A percentile compares a stretch with the other conserved stretches of the same genome.
Evolutionary conservation across 2,888 invertebrate genomes (phyloP).

Genomic region (Furcula furcula): DNA sequence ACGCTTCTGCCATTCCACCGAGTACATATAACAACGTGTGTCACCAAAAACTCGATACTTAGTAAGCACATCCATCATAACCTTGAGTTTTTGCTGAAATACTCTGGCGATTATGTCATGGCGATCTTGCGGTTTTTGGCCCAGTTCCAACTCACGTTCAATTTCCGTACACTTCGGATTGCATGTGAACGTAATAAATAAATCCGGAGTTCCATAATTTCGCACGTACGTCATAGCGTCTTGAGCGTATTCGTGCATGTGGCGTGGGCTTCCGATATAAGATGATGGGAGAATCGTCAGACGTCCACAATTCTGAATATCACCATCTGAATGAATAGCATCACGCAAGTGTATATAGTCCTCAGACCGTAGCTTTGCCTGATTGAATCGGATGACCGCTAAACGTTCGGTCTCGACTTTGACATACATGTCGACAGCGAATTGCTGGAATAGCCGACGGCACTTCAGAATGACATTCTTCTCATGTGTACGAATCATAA

Average conservation of each 20-base stretch:
- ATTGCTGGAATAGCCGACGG: conserved; percentile 16
- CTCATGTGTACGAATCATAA: conserved; percentile 16
- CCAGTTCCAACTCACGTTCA: conserved; percentile 12
- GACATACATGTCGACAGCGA: no score
- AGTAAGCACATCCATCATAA: no score
- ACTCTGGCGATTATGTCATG: no score
- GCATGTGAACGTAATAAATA: conserved; percentile 30
- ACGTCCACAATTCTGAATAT: conserved; percentile 32
- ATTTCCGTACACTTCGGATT: conserved; percentile 36
- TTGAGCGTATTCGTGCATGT: conserved; percentile 32
- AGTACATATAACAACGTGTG: conserved; percentile 27
- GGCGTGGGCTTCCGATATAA: conserved; percentile 25
- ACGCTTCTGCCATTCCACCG: conserved; percentile 19
- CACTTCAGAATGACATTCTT: conserved; percentile 13
- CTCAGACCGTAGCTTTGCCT: conserved; percentile 23
- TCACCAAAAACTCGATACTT: no score
- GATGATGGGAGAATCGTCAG: conserved; percentile 37
- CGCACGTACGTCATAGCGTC: conserved; percentile 40
- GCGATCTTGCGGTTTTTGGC: conserved; percentile 26
- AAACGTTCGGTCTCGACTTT: conserved; percentile 23
- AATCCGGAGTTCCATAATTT: conserved; percentile 35
- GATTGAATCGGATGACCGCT: conserved; percentile 21
- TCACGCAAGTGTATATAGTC: conserved; percentile 32
- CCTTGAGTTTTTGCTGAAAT: no score
- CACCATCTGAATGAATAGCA: conserved; percentile 26